These are phyloP conservation scores for Probosciger aterrimus DNA, from an alignment of 2,113 vertebrate genomes.

Conservation along the genomic window DNA sequence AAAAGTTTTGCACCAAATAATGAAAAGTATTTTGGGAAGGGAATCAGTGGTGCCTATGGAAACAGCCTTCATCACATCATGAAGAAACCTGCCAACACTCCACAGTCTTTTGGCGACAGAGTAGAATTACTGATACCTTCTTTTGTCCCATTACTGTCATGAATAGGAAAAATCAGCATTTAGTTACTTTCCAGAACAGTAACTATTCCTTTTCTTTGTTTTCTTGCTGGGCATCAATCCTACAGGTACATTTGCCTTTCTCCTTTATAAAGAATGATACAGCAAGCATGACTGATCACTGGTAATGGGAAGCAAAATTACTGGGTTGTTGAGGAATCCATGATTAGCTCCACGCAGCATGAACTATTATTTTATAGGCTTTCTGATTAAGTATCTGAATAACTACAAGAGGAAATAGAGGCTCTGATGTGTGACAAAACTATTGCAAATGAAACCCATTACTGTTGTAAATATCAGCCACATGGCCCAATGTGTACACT, in stretches of 20 bases:
- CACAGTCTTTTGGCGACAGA: neutral
- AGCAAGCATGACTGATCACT: neutral
- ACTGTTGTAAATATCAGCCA: neutral
- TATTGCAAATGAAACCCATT: accelerated
- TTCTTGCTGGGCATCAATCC: neutral
- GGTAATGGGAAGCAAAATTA: neutral
- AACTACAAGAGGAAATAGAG: neutral
- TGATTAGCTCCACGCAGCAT: neutral
- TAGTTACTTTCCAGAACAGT: neutral
- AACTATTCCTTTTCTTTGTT: neutral
- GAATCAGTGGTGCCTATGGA: neutral
- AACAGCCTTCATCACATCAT: neutral
- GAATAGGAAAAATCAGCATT: neutral
- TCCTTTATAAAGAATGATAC: neutral
- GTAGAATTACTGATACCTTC: neutral
- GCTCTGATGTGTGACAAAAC: neutral
- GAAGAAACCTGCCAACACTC: neutral
- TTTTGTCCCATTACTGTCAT: neutral
- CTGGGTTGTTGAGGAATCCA: neutral
- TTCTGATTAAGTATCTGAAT: neutral
- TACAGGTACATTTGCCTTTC: neutral
- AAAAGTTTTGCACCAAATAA: neutral
- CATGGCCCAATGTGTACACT: neutral
- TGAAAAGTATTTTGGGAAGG: neutral
- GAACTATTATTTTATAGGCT: neutral